phyloP scores from a whole-genome alignment of 2,113 vertebrate species.

The Prionailurus viverrinus region DNA sequence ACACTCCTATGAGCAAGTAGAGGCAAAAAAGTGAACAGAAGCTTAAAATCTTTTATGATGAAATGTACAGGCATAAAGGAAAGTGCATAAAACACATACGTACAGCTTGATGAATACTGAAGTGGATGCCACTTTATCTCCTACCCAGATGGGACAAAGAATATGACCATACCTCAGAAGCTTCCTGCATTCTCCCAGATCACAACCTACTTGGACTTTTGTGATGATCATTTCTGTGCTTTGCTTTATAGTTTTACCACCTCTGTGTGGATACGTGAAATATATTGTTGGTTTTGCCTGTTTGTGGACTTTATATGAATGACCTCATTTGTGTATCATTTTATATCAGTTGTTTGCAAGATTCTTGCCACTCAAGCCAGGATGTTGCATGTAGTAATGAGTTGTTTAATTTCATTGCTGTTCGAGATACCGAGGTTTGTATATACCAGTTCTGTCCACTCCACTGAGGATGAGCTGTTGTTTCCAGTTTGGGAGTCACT shows the following conservation, averaged over 20 bases:
- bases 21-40: neutral
- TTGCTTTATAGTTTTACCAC: neutral
- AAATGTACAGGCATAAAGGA: neutral
- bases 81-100: neutral
- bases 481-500: neutral
- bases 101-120: neutral
- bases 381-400: too few relatives aligned
- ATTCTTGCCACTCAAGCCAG: too few relatives aligned
- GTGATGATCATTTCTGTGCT: constrained; percentile 26
- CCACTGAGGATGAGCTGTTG: neutral
- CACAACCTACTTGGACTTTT: neutral
- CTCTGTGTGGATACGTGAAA: neutral
- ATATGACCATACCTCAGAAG: neutral
- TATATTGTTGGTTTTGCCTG: neutral
- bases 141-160: neutral
- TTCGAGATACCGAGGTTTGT: neutral
- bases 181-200: neutral
- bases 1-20: neutral
- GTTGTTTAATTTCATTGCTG: neutral
- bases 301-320: neutral
- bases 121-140: neutral
- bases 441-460: neutral
- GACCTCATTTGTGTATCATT: neutral
- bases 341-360: neutral
- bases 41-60: neutral